phyloP scores from a whole-genome alignment of 1,140 invertebrate species.

The Meteorus sp. region DNA sequence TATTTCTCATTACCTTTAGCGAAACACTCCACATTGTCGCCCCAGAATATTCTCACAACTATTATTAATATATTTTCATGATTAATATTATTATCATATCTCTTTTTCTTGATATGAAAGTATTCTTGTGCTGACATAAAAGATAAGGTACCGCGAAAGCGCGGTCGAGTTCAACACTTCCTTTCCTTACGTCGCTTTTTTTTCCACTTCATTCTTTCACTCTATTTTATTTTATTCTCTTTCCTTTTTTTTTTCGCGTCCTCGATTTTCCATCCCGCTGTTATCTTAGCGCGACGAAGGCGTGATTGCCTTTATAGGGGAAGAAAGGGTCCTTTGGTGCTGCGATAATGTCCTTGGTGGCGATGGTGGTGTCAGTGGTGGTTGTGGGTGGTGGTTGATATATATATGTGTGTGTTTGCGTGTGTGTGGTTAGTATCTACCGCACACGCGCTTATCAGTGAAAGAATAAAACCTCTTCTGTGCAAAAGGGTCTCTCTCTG shows the following conservation, averaged over 20 bases:
- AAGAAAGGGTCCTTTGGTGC: constrained; percentile 58
- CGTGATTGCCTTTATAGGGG: constrained; percentile 60
- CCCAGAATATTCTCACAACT: too few relatives aligned
- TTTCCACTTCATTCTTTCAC: constrained; percentile 18
- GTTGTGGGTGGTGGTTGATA: too few relatives aligned
- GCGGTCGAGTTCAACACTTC: constrained; percentile 7
- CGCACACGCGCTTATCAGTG: too few relatives aligned
- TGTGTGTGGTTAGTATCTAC: too few relatives aligned
- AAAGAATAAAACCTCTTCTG: too few relatives aligned
- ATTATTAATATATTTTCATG: too few relatives aligned
- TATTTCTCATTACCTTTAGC: too few relatives aligned
- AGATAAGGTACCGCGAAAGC: constrained; percentile 20
- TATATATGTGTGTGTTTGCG: too few relatives aligned
- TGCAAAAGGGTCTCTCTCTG: too few relatives aligned
- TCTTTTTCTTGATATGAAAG: not conserved
- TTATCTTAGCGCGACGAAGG: constrained; percentile 55
- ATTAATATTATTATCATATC: too few relatives aligned
- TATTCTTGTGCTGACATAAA: constrained; percentile 8
- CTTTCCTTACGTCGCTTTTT: not conserved
- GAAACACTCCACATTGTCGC: too few relatives aligned
- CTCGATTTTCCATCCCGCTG: constrained; percentile 49
- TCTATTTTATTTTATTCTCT: constrained; percentile 16
- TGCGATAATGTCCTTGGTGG: constrained; percentile 55
- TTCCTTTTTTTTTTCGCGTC: constrained; percentile 16
- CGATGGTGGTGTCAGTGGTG: constrained; percentile 38